These are phyloP conservation scores for Corythornis cristatus DNA, from an alignment of 2,113 vertebrate genomes.

Conservation along the genomic window DNA sequence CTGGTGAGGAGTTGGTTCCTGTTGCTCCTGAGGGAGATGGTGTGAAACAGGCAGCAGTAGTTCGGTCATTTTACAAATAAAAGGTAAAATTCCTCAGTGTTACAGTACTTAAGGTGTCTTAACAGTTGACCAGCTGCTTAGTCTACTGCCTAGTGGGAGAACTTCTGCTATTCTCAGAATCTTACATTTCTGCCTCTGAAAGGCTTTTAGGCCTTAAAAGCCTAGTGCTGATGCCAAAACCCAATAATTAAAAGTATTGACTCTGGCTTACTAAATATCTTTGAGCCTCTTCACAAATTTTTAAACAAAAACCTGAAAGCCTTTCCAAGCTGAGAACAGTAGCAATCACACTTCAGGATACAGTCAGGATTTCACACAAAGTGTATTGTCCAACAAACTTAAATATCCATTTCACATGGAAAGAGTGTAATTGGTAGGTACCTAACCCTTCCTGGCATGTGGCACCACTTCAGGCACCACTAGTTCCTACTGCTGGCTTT, in stretches of 20 bases:
- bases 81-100: background rate
- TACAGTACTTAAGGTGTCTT: background rate
- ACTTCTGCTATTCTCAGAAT: background rate
- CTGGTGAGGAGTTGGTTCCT: background rate
- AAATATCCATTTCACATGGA: background rate
- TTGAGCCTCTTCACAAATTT: background rate
- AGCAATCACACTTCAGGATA: background rate
- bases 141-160: background rate
- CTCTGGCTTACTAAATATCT: background rate
- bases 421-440: background rate
- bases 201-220: background rate
- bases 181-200: background rate
- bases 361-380: background rate
- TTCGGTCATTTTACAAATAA: background rate
- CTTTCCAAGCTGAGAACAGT: background rate
- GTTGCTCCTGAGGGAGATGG: background rate
- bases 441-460: background rate
- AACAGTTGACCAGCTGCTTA: background rate
- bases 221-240: background rate
- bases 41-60: background rate
- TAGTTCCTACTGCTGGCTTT: background rate
- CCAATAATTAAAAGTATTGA: background rate
- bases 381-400: background rate
- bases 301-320: background rate
- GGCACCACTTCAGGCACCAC: background rate